Conservation (phyloP, 2,888 invertebrate species). For the Trissonchulus latispiculum region DNA sequence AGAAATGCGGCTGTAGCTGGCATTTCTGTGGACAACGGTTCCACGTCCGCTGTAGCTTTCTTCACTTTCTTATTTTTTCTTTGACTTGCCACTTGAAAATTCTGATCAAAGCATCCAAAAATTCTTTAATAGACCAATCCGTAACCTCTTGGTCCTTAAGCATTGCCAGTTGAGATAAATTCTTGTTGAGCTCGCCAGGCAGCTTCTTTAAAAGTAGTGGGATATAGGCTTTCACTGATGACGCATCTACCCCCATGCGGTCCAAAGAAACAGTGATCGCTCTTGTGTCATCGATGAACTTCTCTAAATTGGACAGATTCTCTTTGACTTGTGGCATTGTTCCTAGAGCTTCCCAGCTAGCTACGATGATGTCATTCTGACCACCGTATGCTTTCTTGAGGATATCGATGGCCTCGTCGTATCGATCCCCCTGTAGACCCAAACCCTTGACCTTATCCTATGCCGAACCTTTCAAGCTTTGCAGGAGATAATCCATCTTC, state of each 20-base stretch:
- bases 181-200: not conserved
- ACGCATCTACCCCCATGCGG: not conserved
- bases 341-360: not conserved
- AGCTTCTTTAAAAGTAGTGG: not conserved
- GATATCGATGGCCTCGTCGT: not conserved
- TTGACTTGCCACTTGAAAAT: not conserved
- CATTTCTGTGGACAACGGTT: not conserved
- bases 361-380: not conserved
- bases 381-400: not conserved
- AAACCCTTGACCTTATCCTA: not conserved
- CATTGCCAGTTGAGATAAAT: not conserved
- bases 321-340: not conserved
- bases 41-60: not conserved
- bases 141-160: not conserved
- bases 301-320: not conserved
- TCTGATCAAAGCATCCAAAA: not conserved
- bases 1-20: not conserved
- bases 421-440: not conserved
- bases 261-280: not conserved
- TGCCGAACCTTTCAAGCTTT: not conserved
- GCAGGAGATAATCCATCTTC: not conserved
- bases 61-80: not conserved
- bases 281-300: not conserved
- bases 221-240: not conserved
- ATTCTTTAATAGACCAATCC: not conserved